Evolutionary conservation across 1,140 invertebrate genomes (phyloP).

Genomic region (Ips nitidus): DNA sequence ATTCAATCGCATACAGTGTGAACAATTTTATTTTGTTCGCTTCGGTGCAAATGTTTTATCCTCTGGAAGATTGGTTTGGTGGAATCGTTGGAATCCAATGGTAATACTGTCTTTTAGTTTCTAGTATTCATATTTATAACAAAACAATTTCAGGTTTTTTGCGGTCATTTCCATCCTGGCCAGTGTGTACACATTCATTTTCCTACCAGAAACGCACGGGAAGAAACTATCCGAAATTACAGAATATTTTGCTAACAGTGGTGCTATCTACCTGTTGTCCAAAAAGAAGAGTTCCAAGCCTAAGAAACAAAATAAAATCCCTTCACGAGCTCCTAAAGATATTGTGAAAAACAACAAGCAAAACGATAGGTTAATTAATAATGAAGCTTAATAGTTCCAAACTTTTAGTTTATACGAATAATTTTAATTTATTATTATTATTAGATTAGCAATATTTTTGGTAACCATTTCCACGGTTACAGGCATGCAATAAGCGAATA

Average conservation of each 20-base stretch:
- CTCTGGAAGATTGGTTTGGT: constrained; percentile 41
- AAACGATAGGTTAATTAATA: not conserved
- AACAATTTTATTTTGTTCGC: constrained; percentile 60
- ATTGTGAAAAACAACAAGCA: not conserved
- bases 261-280: constrained; percentile 41
- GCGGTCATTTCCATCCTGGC: constrained; percentile 62
- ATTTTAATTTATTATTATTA: too few relatives aligned
- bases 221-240: constrained; percentile 69
- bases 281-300: constrained; percentile 3
- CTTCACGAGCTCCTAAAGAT: constrained; percentile 1
- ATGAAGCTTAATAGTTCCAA: not conserved
- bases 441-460: too few relatives aligned
- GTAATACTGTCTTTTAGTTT: constrained; percentile 13
- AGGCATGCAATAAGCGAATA: too few relatives aligned
- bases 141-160: constrained; percentile 57
- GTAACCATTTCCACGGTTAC: too few relatives aligned
- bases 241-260: constrained; percentile 58
- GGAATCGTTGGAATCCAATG: constrained; percentile 47
- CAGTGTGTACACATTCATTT: constrained; percentile 60
- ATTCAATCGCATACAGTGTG: constrained; percentile 53
- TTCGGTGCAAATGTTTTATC: constrained; percentile 56
- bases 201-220: constrained; percentile 72
- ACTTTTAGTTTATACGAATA: too few relatives aligned
- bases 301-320: not conserved
- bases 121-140: not conserved